These are phyloP conservation scores for Numenius phaeopus DNA, from an alignment of 2,797 vertebrate genomes.

Conservation along the genomic window DNA sequence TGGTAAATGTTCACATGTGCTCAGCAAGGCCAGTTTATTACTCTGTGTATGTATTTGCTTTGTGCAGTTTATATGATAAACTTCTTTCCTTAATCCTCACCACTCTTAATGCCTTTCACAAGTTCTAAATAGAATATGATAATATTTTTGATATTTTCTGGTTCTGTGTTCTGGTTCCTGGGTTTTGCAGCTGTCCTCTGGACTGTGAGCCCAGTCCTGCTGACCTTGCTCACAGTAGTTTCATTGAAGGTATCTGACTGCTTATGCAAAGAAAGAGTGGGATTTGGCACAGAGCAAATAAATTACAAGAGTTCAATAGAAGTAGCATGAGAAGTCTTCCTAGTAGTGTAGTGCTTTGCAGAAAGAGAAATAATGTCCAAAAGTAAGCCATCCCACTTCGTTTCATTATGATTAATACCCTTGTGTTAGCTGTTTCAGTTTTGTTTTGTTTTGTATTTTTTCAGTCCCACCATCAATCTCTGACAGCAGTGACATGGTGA, in stretches of 20 bases:
- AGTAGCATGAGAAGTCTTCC: not conserved
- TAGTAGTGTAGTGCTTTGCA: not conserved
- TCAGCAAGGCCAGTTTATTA: not conserved
- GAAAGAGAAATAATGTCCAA: not conserved
- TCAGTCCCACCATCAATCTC: constrained; percentile 92
- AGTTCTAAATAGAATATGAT: not conserved
- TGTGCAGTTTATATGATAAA: not conserved
- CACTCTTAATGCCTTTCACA: not conserved
- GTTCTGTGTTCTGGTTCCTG: not conserved
- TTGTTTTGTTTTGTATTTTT: not conserved
- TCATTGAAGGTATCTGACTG: not conserved
- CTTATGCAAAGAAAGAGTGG: not conserved
- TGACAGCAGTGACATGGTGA: constrained; percentile 84
- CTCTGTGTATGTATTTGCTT: not conserved
- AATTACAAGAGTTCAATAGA: not conserved
- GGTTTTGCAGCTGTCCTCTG: not conserved
- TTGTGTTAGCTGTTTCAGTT: not conserved
- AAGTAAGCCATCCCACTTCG: not conserved
- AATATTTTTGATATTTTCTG: not conserved
- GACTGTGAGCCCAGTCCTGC: not conserved
- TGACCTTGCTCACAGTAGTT: not conserved
- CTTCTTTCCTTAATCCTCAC: not conserved
- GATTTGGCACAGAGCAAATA: not conserved
- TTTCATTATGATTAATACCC: not conserved
- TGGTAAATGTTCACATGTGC: not conserved